These are phyloP conservation scores for Anser brachyrhynchus DNA, from an alignment of 2,113 vertebrate species.

Conservation along the genomic window DNA sequence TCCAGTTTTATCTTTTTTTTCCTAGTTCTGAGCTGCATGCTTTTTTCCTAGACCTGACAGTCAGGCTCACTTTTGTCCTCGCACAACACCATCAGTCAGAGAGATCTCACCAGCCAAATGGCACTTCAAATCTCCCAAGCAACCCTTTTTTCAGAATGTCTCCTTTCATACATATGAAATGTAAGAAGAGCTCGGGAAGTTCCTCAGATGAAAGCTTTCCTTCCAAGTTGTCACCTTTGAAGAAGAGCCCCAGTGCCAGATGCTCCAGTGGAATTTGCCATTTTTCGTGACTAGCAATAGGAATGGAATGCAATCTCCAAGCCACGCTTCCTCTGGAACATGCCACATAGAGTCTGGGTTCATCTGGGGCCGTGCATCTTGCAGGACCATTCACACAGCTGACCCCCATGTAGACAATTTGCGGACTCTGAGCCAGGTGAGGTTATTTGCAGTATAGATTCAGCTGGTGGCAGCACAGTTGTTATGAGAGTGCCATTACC, in stretches of 20 bases:
- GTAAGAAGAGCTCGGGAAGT: not conserved
- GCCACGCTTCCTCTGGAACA: not conserved
- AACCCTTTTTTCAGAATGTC: not conserved
- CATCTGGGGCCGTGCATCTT: fast-evolving
- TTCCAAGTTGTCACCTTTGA: not conserved
- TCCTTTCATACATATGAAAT: not conserved
- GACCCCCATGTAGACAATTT: not conserved
- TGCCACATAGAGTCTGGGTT: fast-evolving
- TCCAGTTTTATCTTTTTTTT: not conserved
- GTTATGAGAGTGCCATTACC: not conserved
- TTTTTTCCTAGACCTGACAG: not conserved
- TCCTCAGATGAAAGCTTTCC: not conserved
- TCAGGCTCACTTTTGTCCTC: not conserved
- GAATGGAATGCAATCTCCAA: not conserved
- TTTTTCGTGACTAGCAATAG: not conserved
- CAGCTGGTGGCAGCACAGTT: not conserved
- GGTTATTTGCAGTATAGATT: not conserved
- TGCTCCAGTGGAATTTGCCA: not conserved
- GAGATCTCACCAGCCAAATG: not conserved
- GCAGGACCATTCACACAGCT: not conserved
- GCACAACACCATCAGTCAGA: not conserved
- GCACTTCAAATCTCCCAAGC: not conserved
- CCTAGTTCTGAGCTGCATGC: not conserved
- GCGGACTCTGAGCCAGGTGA: not conserved
- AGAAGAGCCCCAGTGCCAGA: not conserved